Conservation (phyloP, 2,888 invertebrate species). For the Automeris io region DNA sequence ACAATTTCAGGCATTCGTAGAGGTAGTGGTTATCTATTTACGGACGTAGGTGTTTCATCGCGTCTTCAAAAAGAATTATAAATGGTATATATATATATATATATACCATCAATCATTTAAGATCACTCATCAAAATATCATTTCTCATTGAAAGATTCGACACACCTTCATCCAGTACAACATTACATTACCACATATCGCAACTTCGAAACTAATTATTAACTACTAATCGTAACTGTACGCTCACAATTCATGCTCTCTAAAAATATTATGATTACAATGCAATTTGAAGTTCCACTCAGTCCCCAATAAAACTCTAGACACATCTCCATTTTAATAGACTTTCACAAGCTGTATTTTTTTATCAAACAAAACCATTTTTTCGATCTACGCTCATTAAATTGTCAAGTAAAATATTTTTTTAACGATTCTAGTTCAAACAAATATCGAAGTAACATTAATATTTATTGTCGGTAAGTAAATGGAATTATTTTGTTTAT, state of each 20-base stretch:
- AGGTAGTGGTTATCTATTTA: conserved; percentile 62
- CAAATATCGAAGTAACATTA: no score
- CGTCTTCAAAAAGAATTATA: not conserved
- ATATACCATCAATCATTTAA: not conserved
- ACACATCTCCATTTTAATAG: no score
- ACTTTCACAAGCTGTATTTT: no score
- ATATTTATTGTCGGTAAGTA: no score
- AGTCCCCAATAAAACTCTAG: not conserved
- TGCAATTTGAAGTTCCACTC: not conserved
- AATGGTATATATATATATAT: not conserved
- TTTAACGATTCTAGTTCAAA: no score
- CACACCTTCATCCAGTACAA: not conserved
- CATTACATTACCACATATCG: conserved; percentile 1
- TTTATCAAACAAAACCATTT: no score
- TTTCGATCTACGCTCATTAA: no score
- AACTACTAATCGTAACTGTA: not conserved
- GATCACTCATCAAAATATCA: not conserved
- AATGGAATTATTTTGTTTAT: no score
- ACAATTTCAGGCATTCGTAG: conserved; percentile 66
- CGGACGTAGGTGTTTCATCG: conserved; percentile 1
- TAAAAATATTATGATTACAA: not conserved
- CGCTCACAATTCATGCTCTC: not conserved
- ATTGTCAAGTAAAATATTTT: no score
- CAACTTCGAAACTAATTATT: not conserved
- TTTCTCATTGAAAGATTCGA: not conserved